Conservation (phyloP, 2,113 vertebrate species). For the Podarcis cretensis region DNA sequence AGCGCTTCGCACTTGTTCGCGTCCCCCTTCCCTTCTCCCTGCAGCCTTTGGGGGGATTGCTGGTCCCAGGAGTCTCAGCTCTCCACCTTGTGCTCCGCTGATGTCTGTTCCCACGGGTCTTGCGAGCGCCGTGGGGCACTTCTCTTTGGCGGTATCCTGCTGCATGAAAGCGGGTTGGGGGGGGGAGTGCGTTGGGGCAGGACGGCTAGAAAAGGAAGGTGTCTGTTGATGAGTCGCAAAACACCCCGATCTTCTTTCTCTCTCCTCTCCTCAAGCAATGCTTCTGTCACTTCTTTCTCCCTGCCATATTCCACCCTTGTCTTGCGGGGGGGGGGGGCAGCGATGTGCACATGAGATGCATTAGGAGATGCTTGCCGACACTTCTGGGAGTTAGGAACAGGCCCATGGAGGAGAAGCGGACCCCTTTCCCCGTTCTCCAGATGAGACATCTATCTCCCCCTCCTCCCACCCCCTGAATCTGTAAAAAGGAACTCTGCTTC, state of each 20-base stretch:
- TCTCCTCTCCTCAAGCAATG: neutral
- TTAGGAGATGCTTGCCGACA: neutral
- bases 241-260: neutral
- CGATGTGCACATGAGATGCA: fast-evolving
- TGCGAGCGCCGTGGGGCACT: neutral
- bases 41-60: slow-evolving; percentile 4
- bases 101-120: neutral
- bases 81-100: fast-evolving
- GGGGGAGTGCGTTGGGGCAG: neutral
- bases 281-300: slow-evolving; percentile 11
- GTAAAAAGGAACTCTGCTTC: slow-evolving; percentile 30
- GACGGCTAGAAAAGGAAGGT: slow-evolving; percentile 31
- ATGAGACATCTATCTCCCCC: neutral
- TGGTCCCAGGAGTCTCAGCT: fast-evolving
- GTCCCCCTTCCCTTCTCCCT: fast-evolving
- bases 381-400: neutral
- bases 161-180: neutral
- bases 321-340: neutral
- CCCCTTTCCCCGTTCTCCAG: fast-evolving
- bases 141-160: neutral
- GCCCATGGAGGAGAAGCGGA: slow-evolving; percentile 31
- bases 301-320: neutral
- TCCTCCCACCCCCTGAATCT: slow-evolving; percentile 40
- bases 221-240: neutral
- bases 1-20: fast-evolving